Evolutionary conservation across 2,888 invertebrate species (phyloP).

Genomic region (Chrysotoxum bicinctum): DNA sequence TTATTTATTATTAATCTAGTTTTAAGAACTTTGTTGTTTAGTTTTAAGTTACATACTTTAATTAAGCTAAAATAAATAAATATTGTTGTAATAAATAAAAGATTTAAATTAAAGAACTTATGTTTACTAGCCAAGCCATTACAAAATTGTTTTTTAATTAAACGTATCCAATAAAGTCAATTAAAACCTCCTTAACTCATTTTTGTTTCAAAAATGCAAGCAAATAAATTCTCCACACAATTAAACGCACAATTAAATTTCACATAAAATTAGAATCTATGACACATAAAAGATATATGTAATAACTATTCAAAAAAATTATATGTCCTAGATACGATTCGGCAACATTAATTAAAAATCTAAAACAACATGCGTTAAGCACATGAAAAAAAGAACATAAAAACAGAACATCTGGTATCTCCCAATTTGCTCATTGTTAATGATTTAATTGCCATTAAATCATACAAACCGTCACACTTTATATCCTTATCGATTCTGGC

Average conservation of each 20-base stretch:
- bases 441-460: conserved; percentile 64
- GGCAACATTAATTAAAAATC: conserved; percentile 15
- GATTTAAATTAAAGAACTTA: too few relatives aligned
- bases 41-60: too few relatives aligned
- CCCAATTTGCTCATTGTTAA: conserved; percentile 43
- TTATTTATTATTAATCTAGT: too few relatives aligned
- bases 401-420: not conserved
- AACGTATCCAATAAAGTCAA: not conserved
- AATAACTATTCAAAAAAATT: not conserved
- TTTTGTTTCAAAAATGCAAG: not conserved
- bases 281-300: not conserved
- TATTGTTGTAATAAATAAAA: too few relatives aligned
- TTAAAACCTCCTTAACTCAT: not conserved
- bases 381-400: not conserved
- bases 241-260: not conserved
- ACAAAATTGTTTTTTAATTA: not conserved
- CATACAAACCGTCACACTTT: conserved; percentile 45
- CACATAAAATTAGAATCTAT: not conserved
- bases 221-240: not conserved
- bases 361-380: not conserved
- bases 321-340: conserved; percentile 3
- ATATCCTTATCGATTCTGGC: conserved; percentile 60
- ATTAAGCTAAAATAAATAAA: too few relatives aligned
- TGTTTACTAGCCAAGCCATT: not conserved
- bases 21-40: too few relatives aligned